Base-by-base conservation (phyloP, 2,797 vertebrate genomes). In the Poeciliopsis turneri region DNA sequence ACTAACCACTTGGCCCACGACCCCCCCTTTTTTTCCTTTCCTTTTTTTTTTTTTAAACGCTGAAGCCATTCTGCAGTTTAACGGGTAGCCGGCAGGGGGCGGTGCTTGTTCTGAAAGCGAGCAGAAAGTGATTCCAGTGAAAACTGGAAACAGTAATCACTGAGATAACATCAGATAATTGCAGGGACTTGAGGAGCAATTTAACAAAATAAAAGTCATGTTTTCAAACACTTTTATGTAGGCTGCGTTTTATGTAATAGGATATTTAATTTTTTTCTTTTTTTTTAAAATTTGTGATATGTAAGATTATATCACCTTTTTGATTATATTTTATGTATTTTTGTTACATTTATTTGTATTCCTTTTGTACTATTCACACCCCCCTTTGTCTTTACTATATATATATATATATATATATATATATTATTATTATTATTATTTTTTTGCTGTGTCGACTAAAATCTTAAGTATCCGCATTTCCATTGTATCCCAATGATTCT, bases 41-140 rank as follows among this genome's bases (percentile, higher is more conserved):
- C 16, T 4, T 13, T 13, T 13, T 45, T 13, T 47, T 49, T 49
- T 18, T 47, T 46, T 46, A 6, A 23, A 57, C 47, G 59, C 64
- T 16, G 74, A 7, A 11, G 76, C 30, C 51, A 2, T 25, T 6
- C 10, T 74, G 84, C 80, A 23, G 41, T 57, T n/a, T 1, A 18
- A 0, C 0, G 0, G 1, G 1, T 0, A 72, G 51, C 72, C 95
- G 72, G 84, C 18, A 91, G 94, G 93, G 88, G 94, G 74, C 91
- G 90, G 90, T 95, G 90, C 84, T 90, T 86, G 46, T 91, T 94
- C 82, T 93, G 89, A 83, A 72, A 81, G 30, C 28, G 53, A 61
- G 13, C 71, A 75, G 36, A 79, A 41, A 72, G 84, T 53, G 61
- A n/a, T 43, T 76, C 12, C 59, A 79, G 53, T 75, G 10, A 76